phyloP scores from a whole-genome alignment of 2,797 vertebrate species.

The Epinephelus coioides region DNA sequence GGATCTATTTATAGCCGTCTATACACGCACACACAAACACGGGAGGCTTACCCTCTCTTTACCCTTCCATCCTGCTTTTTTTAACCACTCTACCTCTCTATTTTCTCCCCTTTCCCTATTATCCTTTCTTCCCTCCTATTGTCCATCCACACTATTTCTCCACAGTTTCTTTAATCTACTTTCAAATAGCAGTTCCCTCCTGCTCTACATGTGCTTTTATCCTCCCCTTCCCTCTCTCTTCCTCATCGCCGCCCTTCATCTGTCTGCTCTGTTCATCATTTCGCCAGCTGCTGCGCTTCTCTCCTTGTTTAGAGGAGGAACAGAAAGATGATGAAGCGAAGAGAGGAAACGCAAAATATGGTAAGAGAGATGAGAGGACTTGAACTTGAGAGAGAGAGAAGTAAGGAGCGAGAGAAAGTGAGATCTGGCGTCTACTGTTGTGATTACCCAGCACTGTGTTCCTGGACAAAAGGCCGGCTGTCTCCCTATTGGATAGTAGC shows the following conservation, averaged over 20 bases:
- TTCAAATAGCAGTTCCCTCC: constrained; percentile 12
- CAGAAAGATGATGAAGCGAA: background rate
- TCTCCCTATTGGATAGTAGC: constrained; percentile 34
- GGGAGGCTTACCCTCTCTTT: constrained; percentile 43
- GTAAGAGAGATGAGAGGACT: background rate
- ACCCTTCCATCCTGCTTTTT: constrained; percentile 22
- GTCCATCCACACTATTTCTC: background rate
- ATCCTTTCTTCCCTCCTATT: background rate
- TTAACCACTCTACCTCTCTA: constrained; percentile 22
- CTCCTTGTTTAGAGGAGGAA: constrained; percentile 17
- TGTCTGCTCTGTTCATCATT: constrained; percentile 33
- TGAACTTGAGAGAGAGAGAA: constrained; percentile 25
- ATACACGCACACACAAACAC: constrained; percentile 8
- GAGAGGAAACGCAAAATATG: constrained; percentile 9
- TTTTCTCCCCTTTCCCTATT: constrained; percentile 11
- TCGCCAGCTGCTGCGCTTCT: background rate
- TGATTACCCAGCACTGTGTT: constrained; percentile 43
- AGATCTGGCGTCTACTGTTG: constrained; percentile 31
- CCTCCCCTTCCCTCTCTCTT: background rate
- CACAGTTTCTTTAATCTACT: constrained; percentile 12
- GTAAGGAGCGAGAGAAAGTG: constrained; percentile 11
- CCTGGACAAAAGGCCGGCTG: constrained; percentile 33
- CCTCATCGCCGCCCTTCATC: constrained; percentile 8
- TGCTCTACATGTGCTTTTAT: constrained; percentile 3
- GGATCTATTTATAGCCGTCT: constrained; percentile 51